These are phyloP conservation scores for Spheniscus mendiculus DNA, from an alignment of 2,113 vertebrate genomes.

Conservation along the genomic window DNA sequence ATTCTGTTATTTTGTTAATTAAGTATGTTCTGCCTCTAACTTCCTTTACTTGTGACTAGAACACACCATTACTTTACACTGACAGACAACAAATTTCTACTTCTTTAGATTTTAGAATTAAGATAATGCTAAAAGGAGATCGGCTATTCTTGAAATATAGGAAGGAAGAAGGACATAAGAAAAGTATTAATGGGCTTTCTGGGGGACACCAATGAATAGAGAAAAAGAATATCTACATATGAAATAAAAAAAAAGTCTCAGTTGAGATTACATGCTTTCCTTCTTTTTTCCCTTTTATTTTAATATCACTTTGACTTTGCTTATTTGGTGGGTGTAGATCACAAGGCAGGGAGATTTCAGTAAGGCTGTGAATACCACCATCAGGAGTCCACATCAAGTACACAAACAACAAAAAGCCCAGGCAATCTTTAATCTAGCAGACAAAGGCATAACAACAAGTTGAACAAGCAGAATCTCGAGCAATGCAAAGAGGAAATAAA, in stretches of 20 bases:
- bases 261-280: background rate
- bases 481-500: background rate
- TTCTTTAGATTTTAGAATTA: background rate
- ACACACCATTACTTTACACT: background rate
- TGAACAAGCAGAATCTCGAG: background rate
- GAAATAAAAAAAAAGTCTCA: background rate
- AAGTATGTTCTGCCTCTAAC: background rate
- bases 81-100: background rate
- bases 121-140: background rate
- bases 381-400: background rate
- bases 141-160: fast-evolving
- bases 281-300: background rate
- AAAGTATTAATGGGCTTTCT: background rate
- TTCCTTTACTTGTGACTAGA: background rate
- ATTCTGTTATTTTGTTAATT: background rate
- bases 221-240: background rate
- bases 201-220: background rate
- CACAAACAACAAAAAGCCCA: background rate
- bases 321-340: background rate
- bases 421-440: background rate
- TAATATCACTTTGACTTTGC: background rate
- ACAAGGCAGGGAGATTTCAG: background rate
- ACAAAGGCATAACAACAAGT: background rate
- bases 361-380: background rate
- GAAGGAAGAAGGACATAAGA: background rate